These are phyloP conservation scores for Chymomyza procnemis DNA, from an alignment of 2,888 invertebrate species.

Conservation along the genomic window DNA sequence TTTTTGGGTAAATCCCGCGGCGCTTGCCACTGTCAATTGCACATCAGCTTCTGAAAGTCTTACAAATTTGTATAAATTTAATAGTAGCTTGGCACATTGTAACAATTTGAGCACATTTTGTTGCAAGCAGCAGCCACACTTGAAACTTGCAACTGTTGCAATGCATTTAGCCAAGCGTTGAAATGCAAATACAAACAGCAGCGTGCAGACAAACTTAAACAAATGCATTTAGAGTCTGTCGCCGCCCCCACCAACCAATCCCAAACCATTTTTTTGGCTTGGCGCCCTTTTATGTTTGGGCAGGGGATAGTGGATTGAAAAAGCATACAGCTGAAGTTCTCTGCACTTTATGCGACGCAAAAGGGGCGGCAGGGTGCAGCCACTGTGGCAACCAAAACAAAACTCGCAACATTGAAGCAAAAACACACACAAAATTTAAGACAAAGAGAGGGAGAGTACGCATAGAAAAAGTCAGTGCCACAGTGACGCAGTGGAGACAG, in stretches of 20 bases:
- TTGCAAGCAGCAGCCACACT: slow-evolving; percentile 27
- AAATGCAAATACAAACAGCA: slow-evolving; percentile 26
- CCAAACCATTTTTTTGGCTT: slow-evolving; percentile 27
- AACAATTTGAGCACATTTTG: slow-evolving; percentile 24
- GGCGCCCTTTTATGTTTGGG: slow-evolving; percentile 9
- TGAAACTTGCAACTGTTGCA: slow-evolving; percentile 58
- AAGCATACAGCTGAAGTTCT: background rate
- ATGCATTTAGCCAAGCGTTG: slow-evolving; percentile 30
- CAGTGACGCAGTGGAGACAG: background rate
- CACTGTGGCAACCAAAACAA: background rate
- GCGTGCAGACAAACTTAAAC: slow-evolving; percentile 10
- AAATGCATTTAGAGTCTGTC: slow-evolving; percentile 6
- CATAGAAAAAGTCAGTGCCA: background rate
- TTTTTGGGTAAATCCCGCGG: background rate
- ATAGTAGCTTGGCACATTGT: slow-evolving; percentile 26
- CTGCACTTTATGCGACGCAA: background rate
- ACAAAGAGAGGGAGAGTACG: background rate
- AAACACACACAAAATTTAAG: background rate
- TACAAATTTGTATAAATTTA: slow-evolving; percentile 57
- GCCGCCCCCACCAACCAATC: slow-evolving; percentile 31
- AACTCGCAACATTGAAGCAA: background rate
- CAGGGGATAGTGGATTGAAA: background rate
- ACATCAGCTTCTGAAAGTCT: slow-evolving; percentile 27
- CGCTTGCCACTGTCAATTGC: slow-evolving; percentile 50
- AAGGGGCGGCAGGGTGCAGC: background rate